Percentiles rank a stretch among this genome's conserved stretches.
phyloP scores from a whole-genome alignment of 1,140 invertebrate genomes.

The Meloidogyne hapla region DNA sequence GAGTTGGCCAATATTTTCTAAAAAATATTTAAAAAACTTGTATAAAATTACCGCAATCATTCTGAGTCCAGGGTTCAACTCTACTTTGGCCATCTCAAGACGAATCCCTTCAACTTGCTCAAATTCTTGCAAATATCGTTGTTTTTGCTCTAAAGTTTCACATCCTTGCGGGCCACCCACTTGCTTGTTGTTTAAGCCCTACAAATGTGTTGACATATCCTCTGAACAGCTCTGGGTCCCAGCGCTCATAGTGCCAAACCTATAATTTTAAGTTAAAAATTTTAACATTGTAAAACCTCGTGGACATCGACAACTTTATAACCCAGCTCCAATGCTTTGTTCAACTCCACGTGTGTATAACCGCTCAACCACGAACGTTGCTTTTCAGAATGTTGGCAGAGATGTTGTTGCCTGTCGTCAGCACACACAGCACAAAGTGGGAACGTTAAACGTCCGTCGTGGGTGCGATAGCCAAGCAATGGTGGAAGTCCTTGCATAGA shows the following conservation, averaged over 20 bases:
- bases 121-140: not conserved
- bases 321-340: slow-evolving; percentile 10
- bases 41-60: slow-evolving; percentile 4
- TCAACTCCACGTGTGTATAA: slow-evolving; percentile 8
- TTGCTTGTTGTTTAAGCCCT: not conserved
- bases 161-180: slow-evolving; percentile 1
- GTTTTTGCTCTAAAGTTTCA: not conserved
- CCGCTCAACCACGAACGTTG: slow-evolving; percentile 1
- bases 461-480: not conserved
- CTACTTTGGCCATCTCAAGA: not conserved
- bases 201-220: slow-evolving; percentile 12
- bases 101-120: not conserved
- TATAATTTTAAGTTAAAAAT: not conserved
- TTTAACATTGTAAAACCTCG: not conserved
- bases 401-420: slow-evolving; percentile 5
- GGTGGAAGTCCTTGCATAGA: not conserved
- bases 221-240: slow-evolving; percentile 4
- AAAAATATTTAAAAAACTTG: not conserved
- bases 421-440: slow-evolving; percentile 4
- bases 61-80: not conserved
- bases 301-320: not conserved
- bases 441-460: slow-evolving; percentile 16
- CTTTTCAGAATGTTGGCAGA: not conserved
- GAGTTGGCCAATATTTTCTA: not conserved
- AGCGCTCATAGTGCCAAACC: slow-evolving; percentile 14